phyloP scores from a whole-genome alignment of 2,113 vertebrate species.

The Esox niger region DNA sequence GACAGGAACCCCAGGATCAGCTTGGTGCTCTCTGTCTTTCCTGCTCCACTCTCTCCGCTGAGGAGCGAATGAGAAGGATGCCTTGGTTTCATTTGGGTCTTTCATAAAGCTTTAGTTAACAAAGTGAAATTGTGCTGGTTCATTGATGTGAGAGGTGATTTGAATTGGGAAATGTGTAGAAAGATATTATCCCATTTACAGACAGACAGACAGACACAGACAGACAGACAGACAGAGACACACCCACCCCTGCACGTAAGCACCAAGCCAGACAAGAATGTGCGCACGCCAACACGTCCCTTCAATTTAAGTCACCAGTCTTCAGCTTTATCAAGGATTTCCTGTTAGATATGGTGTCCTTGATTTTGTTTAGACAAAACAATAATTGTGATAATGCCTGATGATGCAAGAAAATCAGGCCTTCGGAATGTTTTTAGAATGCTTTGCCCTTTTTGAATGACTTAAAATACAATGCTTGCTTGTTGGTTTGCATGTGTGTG shows the following conservation, averaged over 20 bases:
- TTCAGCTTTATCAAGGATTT: background rate
- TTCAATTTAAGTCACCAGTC: too few species aligned
- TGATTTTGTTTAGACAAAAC: background rate
- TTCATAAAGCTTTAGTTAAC: background rate
- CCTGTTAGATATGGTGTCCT: background rate
- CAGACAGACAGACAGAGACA: background rate
- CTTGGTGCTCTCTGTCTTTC: slow-evolving; percentile 97
- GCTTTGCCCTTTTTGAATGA: too few species aligned
- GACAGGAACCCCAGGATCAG: slow-evolving; percentile 94
- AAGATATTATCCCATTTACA: background rate
- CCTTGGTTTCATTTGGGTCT: background rate
- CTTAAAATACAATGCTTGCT: too few species aligned
- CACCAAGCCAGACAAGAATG: too few species aligned
- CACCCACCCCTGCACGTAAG: background rate
- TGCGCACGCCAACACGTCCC: too few species aligned
- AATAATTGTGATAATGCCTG: background rate
- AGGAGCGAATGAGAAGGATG: slow-evolving; percentile 22
- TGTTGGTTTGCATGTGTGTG: too few species aligned
- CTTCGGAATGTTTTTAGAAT: background rate
- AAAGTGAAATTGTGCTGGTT: too few species aligned
- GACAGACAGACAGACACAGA: slow-evolving; percentile 6
- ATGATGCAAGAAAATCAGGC: background rate
- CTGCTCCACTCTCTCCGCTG: slow-evolving; percentile 97
- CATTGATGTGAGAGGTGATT: background rate
- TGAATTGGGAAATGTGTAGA: background rate